These are phyloP conservation scores for Oryctes rhinoceros DNA, from an alignment of 1,140 invertebrate genomes.

Conservation along the genomic window DNA sequence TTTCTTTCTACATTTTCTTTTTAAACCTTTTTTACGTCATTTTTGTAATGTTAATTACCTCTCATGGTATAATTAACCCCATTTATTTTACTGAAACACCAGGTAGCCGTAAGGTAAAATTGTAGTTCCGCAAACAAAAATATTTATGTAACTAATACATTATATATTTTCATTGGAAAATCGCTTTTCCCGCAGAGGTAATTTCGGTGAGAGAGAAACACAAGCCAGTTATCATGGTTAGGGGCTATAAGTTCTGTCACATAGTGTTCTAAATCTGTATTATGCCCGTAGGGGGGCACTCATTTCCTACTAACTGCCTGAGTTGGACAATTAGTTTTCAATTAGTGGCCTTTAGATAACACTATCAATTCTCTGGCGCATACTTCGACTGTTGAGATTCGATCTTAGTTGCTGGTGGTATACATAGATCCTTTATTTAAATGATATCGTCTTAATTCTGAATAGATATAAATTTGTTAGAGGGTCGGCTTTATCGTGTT, in stretches of 20 bases:
- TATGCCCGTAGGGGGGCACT: constrained; percentile 52
- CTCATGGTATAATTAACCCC: no score
- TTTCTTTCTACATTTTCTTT: no score
- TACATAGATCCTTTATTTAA: constrained; percentile 43
- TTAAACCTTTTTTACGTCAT: neutral
- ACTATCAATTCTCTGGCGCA: constrained; percentile 56
- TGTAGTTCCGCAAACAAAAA: constrained; percentile 1
- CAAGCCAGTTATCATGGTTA: constrained; percentile 55
- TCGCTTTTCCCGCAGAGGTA: constrained; percentile 39
- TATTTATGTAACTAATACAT: constrained; percentile 3
- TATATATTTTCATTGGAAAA: constrained; percentile 21
- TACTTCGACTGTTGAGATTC: constrained; percentile 47
- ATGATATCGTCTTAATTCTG: constrained; percentile 45
- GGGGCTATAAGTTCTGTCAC: constrained; percentile 52
- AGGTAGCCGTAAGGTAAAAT: neutral
- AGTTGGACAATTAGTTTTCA: constrained; percentile 60
- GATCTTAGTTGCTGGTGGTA: constrained; percentile 42
- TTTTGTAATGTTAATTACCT: neutral
- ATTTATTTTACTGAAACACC: neutral
- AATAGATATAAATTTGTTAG: constrained; percentile 46
- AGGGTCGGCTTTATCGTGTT: constrained; percentile 43
- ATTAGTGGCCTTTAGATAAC: constrained; percentile 58
- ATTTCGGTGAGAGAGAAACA: constrained; percentile 46
- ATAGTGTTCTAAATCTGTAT: constrained; percentile 57
- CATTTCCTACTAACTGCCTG: constrained; percentile 54